Percentiles rank a stretch among this genome's conserved stretches.
phyloP scores from a whole-genome alignment of 2,797 vertebrate species.

The Momotus momota region DNA sequence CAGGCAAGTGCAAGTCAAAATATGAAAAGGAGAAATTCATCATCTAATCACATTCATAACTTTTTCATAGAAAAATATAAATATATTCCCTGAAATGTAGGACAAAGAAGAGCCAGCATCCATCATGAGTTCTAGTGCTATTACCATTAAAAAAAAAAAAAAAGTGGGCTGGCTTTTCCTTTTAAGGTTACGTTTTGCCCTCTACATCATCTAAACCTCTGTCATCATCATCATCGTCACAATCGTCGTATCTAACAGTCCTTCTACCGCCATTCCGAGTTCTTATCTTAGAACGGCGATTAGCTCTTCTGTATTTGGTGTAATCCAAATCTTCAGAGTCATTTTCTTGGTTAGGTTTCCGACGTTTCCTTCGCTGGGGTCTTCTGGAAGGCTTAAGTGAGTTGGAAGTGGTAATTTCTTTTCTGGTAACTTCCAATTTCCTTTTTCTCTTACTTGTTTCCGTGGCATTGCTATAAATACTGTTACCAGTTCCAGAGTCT shows the following conservation, averaged over 20 bases:
- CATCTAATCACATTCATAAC: slow-evolving; percentile 80
- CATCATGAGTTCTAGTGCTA: slow-evolving; percentile 60
- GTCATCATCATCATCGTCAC: slow-evolving; percentile 44
- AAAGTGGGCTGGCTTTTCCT: slow-evolving; percentile 42
- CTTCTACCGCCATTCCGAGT: slow-evolving; percentile 70
- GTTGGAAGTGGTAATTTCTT: background rate
- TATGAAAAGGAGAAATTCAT: slow-evolving; percentile 74
- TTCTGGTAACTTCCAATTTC: background rate
- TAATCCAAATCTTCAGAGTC: slow-evolving; percentile 64
- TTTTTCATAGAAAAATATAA: slow-evolving; percentile 84
- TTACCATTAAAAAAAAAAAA: slow-evolving; percentile 34
- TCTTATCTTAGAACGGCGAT: slow-evolving; percentile 65
- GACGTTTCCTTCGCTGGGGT: slow-evolving; percentile 49
- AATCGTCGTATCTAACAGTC: slow-evolving; percentile 52
- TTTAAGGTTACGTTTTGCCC: slow-evolving; percentile 57
- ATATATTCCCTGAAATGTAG: slow-evolving; percentile 84
- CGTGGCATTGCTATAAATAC: background rate
- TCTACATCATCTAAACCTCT: slow-evolving; percentile 40
- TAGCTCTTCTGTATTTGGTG: slow-evolving; percentile 10
- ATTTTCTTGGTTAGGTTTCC: slow-evolving; percentile 44
- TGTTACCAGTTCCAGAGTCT: slow-evolving; percentile 28
- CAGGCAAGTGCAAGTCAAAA: slow-evolving; percentile 81
- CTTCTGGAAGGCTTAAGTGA: background rate
- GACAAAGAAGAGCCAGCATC: slow-evolving; percentile 81
- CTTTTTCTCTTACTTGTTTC: slow-evolving; percentile 39